These are phyloP conservation scores for Orcinus orca DNA, from an alignment of 2,113 vertebrate genomes.

Conservation along the genomic window DNA sequence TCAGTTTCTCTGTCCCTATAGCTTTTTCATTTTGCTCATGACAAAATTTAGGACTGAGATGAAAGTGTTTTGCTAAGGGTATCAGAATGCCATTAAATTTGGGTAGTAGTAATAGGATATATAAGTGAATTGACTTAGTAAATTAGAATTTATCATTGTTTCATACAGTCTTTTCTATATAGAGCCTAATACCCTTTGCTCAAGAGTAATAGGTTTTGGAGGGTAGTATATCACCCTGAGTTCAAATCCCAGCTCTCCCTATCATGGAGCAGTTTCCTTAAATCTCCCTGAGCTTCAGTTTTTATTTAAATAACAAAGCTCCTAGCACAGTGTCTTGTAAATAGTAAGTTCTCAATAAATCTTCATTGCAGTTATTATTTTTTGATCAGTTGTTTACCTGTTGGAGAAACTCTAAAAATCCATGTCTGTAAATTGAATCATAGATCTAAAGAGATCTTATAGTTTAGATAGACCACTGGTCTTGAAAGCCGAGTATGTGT, in stretches of 20 bases:
- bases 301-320: neutral
- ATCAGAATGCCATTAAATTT: neutral
- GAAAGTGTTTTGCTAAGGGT: neutral
- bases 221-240: neutral
- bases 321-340: neutral
- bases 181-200: neutral
- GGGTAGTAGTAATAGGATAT: neutral
- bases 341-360: constrained; percentile 21
- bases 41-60: neutral
- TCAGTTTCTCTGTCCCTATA: neutral
- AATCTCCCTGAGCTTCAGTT: neutral
- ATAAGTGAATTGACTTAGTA: neutral
- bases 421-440: neutral
- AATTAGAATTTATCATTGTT: constrained; percentile 1
- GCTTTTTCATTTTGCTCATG: constrained; percentile 12
- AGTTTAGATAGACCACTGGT: neutral
- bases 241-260: neutral
- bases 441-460: neutral
- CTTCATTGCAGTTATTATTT: neutral
- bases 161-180: neutral
- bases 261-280: neutral
- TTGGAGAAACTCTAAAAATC: constrained; percentile 5
- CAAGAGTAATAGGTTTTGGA: neutral
- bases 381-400: neutral
- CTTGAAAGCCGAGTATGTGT: neutral